Percentiles rank a stretch among this genome's conserved stretches.
Evolutionary conservation across 2,113 vertebrate genomes (phyloP).

Genomic region (Poeciliopsis prolifica): DNA sequence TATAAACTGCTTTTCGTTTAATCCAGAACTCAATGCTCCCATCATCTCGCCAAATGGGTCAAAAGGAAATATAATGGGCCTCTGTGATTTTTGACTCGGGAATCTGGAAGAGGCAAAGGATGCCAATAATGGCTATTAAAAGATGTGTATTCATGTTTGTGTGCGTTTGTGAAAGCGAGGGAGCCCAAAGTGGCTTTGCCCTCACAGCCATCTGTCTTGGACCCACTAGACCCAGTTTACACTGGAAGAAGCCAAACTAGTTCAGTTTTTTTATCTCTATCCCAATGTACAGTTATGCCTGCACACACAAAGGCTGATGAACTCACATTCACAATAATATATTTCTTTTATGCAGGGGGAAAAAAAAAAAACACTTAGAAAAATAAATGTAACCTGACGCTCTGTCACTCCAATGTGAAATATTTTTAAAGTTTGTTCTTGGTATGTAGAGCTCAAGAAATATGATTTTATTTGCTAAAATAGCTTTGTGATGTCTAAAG

Average conservation of each 20-base stretch:
- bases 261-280: constrained; percentile 56
- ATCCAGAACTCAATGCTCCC: constrained; percentile 69
- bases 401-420: constrained; percentile 17
- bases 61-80: constrained; percentile 76
- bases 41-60: constrained; percentile 77
- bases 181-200: constrained; percentile 66
- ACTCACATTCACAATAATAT: not conserved
- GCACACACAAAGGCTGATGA: not conserved
- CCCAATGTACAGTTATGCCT: constrained; percentile 30
- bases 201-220: constrained; percentile 79
- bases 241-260: constrained; percentile 69
- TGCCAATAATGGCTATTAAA: constrained; percentile 78
- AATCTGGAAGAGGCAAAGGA: constrained; percentile 74
- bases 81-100: constrained; percentile 77
- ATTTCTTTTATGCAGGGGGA: not conserved
- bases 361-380: not conserved
- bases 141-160: constrained; percentile 44
- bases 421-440: not conserved
- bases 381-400: not conserved
- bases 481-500: not conserved
- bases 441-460: not conserved
- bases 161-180: constrained; percentile 23
- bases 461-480: not conserved
- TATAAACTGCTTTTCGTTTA: constrained; percentile 77
- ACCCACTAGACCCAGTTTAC: constrained; percentile 74